Base-by-base conservation (phyloP, 2,797 vertebrate genomes). In the Eleutherodactylus coqui region DNA sequence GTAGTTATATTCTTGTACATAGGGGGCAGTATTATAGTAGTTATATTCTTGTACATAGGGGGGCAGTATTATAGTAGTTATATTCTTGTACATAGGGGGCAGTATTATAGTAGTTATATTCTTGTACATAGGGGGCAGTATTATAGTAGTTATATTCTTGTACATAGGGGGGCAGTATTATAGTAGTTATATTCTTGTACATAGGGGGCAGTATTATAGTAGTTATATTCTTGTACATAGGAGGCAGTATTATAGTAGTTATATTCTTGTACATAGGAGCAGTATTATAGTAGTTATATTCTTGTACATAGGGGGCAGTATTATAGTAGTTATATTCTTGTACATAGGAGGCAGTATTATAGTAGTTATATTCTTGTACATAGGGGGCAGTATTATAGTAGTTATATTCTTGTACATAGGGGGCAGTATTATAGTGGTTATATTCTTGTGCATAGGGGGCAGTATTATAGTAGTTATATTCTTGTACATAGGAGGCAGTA, bases 181-280 rank as follows among this genome's bases (percentile, higher is more conserved):
- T 62, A 62, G 27, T 32, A 62, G 27, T 62, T 62, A 62, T 62
- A 62, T 29, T 62, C 58, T 62, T 62, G 27, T 62, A 62, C 10
- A 62, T 62, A 62, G 27, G 58, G n/a, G 16, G 29, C 29, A 64
- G 60, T 64, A 62, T 62, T 62, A 62, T 62, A 64, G 60, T 64
- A 64, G 60, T 64, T 64, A 64, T 64, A 64, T 64, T 34, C 60
- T 64, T 64, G 60, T 64, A 64, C 1, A 32, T 64, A 9, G 58
- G 58, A 32, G 58, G 41, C 27, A 62, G 58, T 62, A 62, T 62
- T 29, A 32, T 62, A 62, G 58, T 62, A 62, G 58, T 62, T 62
- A 29, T 62, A 62, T 62, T 62, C 49, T 32, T 62, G 58, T 62
- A 32, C n/a, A 62, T 62, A 62, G 27, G 58, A 62, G 58, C 27